Percentiles rank a stretch among this genome's conserved stretches.
phyloP scores from a whole-genome alignment of 2,888 invertebrate species.

The Parnassius orleans region DNA sequence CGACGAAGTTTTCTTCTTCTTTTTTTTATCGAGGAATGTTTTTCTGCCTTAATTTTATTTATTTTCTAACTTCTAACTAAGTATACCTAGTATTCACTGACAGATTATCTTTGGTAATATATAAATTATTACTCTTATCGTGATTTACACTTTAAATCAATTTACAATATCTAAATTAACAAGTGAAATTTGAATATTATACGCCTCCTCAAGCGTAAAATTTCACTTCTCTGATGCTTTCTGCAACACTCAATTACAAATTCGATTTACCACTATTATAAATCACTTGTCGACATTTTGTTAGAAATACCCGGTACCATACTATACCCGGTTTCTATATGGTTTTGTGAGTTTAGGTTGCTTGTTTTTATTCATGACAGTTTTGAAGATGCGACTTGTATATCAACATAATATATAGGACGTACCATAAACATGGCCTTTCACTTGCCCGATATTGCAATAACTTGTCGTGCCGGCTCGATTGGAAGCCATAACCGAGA shows the following conservation, averaged over 20 bases:
- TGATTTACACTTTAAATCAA: conserved; percentile 1
- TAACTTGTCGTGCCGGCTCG: conserved; percentile 3
- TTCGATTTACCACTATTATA: neutral
- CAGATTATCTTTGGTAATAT: neutral
- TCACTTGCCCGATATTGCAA: conserved; percentile 17
- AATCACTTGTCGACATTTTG: no score
- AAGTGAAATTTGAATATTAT: conserved; percentile 23
- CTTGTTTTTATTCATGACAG: no score
- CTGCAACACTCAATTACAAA: conserved; percentile 22
- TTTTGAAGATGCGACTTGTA: conserved; percentile 8
- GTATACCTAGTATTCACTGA: no score
- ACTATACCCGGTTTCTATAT: no score
- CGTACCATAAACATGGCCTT: conserved; percentile 7
- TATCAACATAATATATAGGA: neutral
- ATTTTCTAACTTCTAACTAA: no score
- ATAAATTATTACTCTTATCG: no score
- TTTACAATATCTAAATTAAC: conserved; percentile 19
- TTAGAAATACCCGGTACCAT: no score
- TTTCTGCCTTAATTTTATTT: no score
- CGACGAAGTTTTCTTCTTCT: neutral
- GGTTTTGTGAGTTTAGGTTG: no score
- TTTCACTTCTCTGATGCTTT: conserved; percentile 9
- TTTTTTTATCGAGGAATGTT: no score
- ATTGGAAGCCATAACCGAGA: neutral
- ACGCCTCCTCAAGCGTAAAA: conserved; percentile 21